A percentile compares a stretch with the other conserved stretches of the same genome.
Evolutionary conservation across 2,888 invertebrate genomes (phyloP).

Genomic region (Siphlonurus alternatus): DNA sequence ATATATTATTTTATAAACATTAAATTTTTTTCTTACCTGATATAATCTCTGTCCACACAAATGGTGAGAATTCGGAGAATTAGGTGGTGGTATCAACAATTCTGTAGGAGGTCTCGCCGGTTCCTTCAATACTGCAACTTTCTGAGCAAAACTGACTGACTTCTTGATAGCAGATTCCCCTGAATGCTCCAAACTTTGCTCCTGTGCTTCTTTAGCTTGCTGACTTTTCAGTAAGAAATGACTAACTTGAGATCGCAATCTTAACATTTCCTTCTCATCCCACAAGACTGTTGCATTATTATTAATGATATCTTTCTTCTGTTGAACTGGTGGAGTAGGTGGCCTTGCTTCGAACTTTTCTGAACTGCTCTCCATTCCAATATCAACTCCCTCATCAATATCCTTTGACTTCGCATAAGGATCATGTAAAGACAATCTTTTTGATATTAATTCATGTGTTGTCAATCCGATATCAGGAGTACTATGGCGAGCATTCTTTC

Average conservation of each 20-base stretch:
- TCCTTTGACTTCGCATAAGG: slow-evolving; percentile 19
- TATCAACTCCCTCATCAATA: slow-evolving; percentile 19
- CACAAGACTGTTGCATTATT: slow-evolving; percentile 20
- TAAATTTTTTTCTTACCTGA: slow-evolving; percentile 40
- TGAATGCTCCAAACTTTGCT: slow-evolving; percentile 1
- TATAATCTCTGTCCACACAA: slow-evolving; percentile 31
- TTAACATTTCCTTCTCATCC: slow-evolving; percentile 49
- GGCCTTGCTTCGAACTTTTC: slow-evolving; percentile 11
- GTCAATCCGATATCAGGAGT: background rate
- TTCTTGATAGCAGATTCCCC: slow-evolving; percentile 34
- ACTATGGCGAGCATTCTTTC: background rate
- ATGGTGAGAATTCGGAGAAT: slow-evolving; percentile 40
- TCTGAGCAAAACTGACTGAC: slow-evolving; percentile 60
- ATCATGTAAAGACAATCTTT: background rate
- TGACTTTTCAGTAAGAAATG: slow-evolving; percentile 22
- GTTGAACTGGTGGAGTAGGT: slow-evolving; percentile 13
- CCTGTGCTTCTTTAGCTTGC: slow-evolving; percentile 25
- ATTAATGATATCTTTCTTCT: background rate
- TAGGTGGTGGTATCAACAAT: slow-evolving; percentile 42
- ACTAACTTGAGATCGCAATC: slow-evolving; percentile 29
- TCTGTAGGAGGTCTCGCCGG: slow-evolving; percentile 23
- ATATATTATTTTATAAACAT: no score
- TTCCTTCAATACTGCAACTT: slow-evolving; percentile 35
- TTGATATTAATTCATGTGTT: background rate
- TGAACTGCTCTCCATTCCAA: slow-evolving; percentile 14